These are phyloP conservation scores for Lepilemur ruficaudatus DNA, from an alignment of 2,797 vertebrate species.

Conservation along the genomic window DNA sequence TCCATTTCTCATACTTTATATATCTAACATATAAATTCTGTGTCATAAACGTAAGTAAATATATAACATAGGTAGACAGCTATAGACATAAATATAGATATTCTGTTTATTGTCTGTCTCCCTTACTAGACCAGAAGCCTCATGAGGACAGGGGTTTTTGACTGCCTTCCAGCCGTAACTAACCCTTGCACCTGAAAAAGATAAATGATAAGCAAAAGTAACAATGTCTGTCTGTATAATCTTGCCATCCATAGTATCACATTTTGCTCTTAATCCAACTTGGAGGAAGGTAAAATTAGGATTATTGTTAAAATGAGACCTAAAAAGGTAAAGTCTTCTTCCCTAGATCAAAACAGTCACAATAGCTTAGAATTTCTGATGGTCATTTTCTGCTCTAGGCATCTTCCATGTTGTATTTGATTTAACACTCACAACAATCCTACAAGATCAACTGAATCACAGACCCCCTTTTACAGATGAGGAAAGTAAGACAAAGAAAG, in stretches of 20 bases:
- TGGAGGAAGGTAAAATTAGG: not conserved
- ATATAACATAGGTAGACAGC: not conserved
- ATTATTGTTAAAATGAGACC: not conserved
- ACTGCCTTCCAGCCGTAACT: not conserved
- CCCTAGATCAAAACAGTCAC: not conserved
- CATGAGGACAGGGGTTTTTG: not conserved
- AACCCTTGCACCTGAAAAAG: not conserved
- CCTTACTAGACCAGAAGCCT: not conserved
- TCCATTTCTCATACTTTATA: not conserved
- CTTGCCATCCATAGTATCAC: not conserved
- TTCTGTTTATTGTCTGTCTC: not conserved
- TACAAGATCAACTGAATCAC: constrained; percentile 65
- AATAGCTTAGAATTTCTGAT: not conserved
- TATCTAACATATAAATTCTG: not conserved
- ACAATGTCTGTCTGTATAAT: not conserved
- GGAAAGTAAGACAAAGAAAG: constrained; percentile 45
- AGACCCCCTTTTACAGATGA: constrained; percentile 58
- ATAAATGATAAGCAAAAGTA: not conserved
- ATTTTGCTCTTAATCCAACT: not conserved
- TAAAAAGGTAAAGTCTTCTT: not conserved
- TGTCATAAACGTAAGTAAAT: not conserved
- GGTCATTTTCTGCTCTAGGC: not conserved
- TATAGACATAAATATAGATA: not conserved
- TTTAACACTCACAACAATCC: constrained; percentile 47
- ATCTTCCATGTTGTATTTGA: constrained; percentile 44